Base-by-base conservation (phyloP, 2,113 vertebrate species). In the Orcinus orca region DNA sequence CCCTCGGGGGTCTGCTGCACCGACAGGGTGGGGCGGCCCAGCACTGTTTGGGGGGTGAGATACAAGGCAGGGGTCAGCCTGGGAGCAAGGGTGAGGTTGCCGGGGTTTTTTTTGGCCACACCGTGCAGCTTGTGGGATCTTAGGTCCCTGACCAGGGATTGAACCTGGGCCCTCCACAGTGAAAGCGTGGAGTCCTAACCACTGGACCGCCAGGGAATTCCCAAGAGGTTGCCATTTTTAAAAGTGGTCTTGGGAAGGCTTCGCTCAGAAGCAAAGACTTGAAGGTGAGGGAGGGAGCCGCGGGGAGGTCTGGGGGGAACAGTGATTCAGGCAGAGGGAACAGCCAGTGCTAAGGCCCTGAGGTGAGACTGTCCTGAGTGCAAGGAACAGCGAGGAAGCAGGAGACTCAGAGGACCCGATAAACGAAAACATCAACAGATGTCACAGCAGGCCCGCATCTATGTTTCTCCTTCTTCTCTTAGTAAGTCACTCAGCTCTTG, bases 1-100 rank as follows among this genome's bases (percentile, higher is more conserved):
- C 98, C 98, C 93, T 99, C 99, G 93, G 99, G 98, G 97, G 98
- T 99, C 98, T 99, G 99, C 97, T 98, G 98, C 98, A 99, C 99
- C 18, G 99, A 99, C 91, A 99, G 98, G 96, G 99, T 98, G 88
- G 99, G 99, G 73, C 98, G 99, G 91, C 99, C 99, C 96, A 99
- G 99, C 98, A 99, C 99, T 98, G 96, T 0, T 5, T 5, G 6
- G 55, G 55, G 18, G 2, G 29, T 33, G 99, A 92, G 96, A 96
- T 70, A 98, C 2, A 82, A 88, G 29, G 97, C 62, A 0, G 4
- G 63, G 3, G 0, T 97, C 79, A 2, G 63, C 2, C 58, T 5
- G 0, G 26, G 47, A 44, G 71, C 44, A 33, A 5, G 71, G 3
- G 7, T 1, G 20, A 29, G 53, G 17, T 0, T 44, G 44, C 44